phyloP scores from a whole-genome alignment of 37 sponge, comb jelly and placozoan species.

The Geodia barretti region DNA sequence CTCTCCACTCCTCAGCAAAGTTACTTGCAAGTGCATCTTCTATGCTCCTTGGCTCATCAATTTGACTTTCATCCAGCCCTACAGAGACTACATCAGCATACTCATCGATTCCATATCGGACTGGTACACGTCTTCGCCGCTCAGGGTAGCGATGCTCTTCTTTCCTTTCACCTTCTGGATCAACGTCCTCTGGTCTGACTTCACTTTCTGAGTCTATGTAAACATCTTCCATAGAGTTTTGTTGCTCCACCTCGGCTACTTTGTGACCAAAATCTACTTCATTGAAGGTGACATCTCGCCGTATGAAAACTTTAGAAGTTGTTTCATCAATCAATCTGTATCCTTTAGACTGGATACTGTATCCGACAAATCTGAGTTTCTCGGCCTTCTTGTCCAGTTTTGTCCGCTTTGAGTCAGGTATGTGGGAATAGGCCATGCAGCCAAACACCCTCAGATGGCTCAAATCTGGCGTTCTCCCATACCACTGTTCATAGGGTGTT shows the following conservation, averaged over 20 bases:
- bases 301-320: constrained; percentile 4
- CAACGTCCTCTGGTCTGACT: too few relatives aligned
- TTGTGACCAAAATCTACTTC: constrained; percentile 39
- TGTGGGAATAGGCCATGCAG: constrained; percentile 43
- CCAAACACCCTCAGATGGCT: constrained; percentile 40
- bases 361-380: constrained; percentile 41
- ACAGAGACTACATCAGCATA: constrained; percentile 46
- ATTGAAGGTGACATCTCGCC: constrained; percentile 40
- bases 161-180: too few relatives aligned
- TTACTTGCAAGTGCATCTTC: constrained; percentile 45
- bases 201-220: too few relatives aligned
- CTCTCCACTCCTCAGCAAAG: constrained; percentile 29
- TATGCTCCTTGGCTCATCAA: too few relatives aligned
- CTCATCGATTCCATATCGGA: constrained; percentile 44
- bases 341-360: constrained; percentile 35
- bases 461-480: constrained; percentile 24
- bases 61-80: too few relatives aligned
- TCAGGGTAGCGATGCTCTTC: constrained; percentile 5
- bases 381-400: constrained; percentile 52
- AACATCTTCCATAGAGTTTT: neutral
- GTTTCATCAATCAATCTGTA: constrained; percentile 36
- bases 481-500: constrained; percentile 21
- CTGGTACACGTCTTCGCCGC: constrained; percentile 16
- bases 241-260: constrained; percentile 1
- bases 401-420: constrained; percentile 27